Evolutionary conservation across 2,113 vertebrate genomes (phyloP), one percentile per base, ranked within the genome.

Genomic region (Carlito syrichta): DNA sequence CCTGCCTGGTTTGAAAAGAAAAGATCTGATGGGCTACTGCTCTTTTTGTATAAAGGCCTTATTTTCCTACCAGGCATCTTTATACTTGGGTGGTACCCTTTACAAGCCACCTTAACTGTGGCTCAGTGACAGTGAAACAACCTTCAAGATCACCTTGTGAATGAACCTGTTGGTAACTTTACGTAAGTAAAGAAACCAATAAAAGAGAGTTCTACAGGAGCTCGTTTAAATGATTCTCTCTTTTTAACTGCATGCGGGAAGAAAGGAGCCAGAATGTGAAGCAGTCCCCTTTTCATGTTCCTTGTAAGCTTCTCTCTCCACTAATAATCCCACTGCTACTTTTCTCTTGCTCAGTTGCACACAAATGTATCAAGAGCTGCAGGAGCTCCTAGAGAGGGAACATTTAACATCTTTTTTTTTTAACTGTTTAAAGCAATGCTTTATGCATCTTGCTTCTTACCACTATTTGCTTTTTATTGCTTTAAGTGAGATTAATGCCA

Each of bases 61-160:
- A 97, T 98, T 98, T 98, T 98, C 98, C 98, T 98, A 98, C 97
- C 97, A 98, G 98, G 98, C 92, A 88, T 98, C 98, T 98, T 98
- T 98, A 98, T 97, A 98, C 97, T 98, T 98, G 98, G 98, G 98
- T 97, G 98, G 97, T 95, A 97, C 89, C 97, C 94, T 98, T 98
- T 97, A 97, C 96, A 98, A 98, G 98, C 97, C 82, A 96, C 98
- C 98, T 98, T 97, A 97, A 96, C 97, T 96, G 93, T 17, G 97
- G 95, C 97, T 96, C 95, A 93, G 96, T 92, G 98, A 97, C 97
- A 98, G 97, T 68, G 97, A 98, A 98, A 98, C 98, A 98, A 97
- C 98, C 98, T 98, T 98, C 97, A 97, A 97, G 96, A 98, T 98
- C 98, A 98, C 97, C 98, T 98, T 94, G 92, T 98, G 98, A 98